Conservation (phyloP, 2,797 vertebrate genomes). For the Dendrocincla fuliginosa region DNA sequence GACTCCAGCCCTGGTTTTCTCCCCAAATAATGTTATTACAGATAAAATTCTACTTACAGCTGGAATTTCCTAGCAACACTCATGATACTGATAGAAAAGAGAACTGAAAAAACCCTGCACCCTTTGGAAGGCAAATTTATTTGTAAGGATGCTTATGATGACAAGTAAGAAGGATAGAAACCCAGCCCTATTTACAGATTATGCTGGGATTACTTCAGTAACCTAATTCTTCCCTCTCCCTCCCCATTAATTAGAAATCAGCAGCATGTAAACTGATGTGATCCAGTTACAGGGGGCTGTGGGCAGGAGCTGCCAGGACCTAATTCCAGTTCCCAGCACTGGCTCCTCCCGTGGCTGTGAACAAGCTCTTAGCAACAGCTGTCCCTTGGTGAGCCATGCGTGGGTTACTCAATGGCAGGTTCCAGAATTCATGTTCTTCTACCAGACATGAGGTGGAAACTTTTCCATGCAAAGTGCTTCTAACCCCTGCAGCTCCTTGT, state of each 20-base stretch:
- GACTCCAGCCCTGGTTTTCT: neutral
- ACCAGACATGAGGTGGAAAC: neutral
- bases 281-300: neutral
- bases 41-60: neutral
- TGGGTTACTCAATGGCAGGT: neutral
- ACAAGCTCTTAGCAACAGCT: neutral
- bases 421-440: neutral
- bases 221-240: neutral
- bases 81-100: neutral
- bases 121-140: neutral
- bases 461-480: neutral
- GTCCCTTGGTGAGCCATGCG: neutral
- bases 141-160: neutral
- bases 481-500: neutral
- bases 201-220: neutral
- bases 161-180: neutral
- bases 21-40: rapidly evolving
- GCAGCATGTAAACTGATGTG: neutral
- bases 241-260: neutral
- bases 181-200: neutral
- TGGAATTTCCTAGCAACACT: neutral
- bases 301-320: neutral
- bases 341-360: neutral
- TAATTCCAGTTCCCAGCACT: neutral
- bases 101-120: neutral